These are phyloP conservation scores for Lamprotornis superbus DNA, from an alignment of 2,113 vertebrate species.

Conservation along the genomic window DNA sequence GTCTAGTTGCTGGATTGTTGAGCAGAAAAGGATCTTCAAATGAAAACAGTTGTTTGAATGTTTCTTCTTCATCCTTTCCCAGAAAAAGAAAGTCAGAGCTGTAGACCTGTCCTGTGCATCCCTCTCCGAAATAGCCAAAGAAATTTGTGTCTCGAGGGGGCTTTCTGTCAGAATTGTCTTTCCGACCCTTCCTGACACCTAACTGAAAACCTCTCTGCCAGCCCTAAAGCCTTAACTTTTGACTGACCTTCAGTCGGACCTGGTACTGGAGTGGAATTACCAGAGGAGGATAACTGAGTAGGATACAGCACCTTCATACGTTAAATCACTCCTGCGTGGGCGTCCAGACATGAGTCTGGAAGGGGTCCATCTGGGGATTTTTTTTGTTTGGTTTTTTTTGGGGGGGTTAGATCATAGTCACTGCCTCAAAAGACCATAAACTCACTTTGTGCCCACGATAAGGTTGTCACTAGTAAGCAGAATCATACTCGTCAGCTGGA, in stretches of 20 bases:
- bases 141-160: not conserved
- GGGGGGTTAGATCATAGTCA: not conserved
- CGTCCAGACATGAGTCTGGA: not conserved
- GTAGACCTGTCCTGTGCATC: not conserved
- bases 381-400: not conserved
- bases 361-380: not conserved
- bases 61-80: not conserved
- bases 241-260: not conserved
- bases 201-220: not conserved
- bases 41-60: not conserved
- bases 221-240: not conserved
- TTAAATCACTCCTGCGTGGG: not conserved
- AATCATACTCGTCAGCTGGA: not conserved
- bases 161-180: not conserved
- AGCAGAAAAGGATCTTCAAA: not conserved
- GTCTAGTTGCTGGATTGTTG: not conserved
- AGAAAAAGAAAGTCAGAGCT: not conserved
- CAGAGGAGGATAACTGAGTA: not conserved
- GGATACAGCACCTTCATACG: not conserved
- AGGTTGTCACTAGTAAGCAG: not conserved
- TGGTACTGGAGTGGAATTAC: not conserved
- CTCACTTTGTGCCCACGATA: not conserved
- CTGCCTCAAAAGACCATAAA: not conserved
- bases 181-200: rapidly evolving
- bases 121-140: rapidly evolving